A percentile compares a stretch with the other conserved stretches of the same genome.
These are phyloP conservation scores for Gryllus bimaculatus DNA, from an alignment of 1,140 invertebrate genomes.

Conservation along the genomic window DNA sequence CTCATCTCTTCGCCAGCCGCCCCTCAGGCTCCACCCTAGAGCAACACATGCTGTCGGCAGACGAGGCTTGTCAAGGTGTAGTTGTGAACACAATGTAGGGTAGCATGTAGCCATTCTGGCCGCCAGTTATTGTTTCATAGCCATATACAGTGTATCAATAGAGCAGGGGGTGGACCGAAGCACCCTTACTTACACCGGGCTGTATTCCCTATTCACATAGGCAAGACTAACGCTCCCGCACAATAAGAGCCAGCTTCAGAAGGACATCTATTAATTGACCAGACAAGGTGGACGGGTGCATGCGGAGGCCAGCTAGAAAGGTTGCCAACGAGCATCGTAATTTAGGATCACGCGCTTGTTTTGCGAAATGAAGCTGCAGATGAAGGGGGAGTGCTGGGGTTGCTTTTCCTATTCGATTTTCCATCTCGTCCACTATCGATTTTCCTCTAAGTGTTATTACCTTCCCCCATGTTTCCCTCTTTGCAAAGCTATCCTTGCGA, in stretches of 20 bases:
- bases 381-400: too few species aligned
- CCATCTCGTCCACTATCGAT: too few species aligned
- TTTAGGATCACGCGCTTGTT: too few species aligned
- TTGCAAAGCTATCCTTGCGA: too few species aligned
- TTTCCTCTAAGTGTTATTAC: too few species aligned
- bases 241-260: neutral
- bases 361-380: too few species aligned
- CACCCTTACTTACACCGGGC: neutral
- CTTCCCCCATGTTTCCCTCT: too few species aligned
- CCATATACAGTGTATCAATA: slow-evolving; percentile 15
- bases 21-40: neutral
- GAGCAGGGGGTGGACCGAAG: slow-evolving; percentile 1
- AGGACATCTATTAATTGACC: neutral
- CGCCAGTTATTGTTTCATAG: slow-evolving; percentile 17
- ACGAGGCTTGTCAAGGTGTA: slow-evolving; percentile 13
- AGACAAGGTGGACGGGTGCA: neutral
- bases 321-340: too few species aligned
- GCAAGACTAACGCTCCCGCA: neutral
- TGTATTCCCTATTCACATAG: neutral
- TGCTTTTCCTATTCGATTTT: too few species aligned
- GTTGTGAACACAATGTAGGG: slow-evolving; percentile 15
- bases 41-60: neutral
- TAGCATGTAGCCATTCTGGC: slow-evolving; percentile 14
- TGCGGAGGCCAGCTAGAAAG: too few species aligned
- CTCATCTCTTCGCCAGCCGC: neutral